Base-by-base conservation (phyloP, 2,797 vertebrate genomes). In the Myotis planiceps region DNA sequence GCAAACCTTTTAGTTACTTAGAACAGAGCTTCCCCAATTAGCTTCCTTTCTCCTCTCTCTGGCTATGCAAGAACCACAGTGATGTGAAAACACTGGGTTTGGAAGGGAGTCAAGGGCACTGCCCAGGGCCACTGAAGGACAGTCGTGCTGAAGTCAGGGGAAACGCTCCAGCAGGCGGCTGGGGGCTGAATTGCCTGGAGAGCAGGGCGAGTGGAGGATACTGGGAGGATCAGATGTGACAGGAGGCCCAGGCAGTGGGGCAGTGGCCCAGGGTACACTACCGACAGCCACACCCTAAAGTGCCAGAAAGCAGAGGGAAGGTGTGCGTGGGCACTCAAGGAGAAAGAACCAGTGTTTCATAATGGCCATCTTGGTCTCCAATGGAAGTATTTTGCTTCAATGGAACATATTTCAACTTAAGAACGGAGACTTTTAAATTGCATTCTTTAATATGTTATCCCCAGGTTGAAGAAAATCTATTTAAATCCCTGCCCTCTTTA, bases 1-100 rank as follows among this genome's bases (percentile, higher is more conserved):
- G 92, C 82, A 95, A 97, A 95, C 83, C 94, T 98, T 97, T 98
- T 94, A 96, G 96, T 93, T 93, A 83, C 92, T 96, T 92, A 80
- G 91, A 82, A 32, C 89, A 92, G 83, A 97, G 78, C 93, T 97
- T 68, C 89, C 83, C 88, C 90, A 68, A 55, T 97, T 96, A 96
- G 47, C 51, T 94, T 84, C 85, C 80, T 88, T 80, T 74, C 79
- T 53, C 90, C 47, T 72, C 32, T 78, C 29, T 89, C 79, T 84
- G 92, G 23, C 75, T 53, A 34, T 91, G 71, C 49, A 47, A 19
- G 74, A 68, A 39, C 51, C 88, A 53, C 53, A 19, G 2, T 10
- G 10, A 79, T 71, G 74, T 72, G 85, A 49, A 92, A 66, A 87
- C 1, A 12, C 15, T 75, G 68, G 5, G 12, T 69, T 79, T 60